These are phyloP conservation scores for Leptinotarsa haldemani DNA, from an alignment of 2,888 invertebrate species.

Conservation along the genomic window DNA sequence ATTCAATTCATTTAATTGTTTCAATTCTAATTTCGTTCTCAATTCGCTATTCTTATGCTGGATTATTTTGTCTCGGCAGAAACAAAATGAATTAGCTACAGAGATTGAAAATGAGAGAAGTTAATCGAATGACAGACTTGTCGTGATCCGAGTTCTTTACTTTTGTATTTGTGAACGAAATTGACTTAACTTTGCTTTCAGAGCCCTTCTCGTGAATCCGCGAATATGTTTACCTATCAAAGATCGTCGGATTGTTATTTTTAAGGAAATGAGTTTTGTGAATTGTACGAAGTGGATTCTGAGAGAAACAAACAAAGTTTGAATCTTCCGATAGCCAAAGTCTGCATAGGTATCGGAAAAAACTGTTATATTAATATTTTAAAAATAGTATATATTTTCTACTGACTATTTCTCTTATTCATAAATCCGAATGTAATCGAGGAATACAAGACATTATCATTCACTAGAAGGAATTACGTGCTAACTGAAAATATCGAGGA, in stretches of 20 bases:
- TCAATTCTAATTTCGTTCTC: slow-evolving; percentile 6
- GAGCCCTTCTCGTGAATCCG: slow-evolving; percentile 35
- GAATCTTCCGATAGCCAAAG: no score
- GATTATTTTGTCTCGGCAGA: slow-evolving; percentile 58
- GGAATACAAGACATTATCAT: no score
- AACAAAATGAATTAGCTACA: slow-evolving; percentile 60
- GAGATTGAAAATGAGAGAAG: slow-evolving; percentile 59
- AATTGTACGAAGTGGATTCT: no score
- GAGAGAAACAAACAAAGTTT: no score
- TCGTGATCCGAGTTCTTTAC: slow-evolving; percentile 52
- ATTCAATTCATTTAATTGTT: slow-evolving; percentile 1
- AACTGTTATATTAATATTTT: no score
- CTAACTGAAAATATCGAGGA: no score
- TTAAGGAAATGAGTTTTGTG: neutral
- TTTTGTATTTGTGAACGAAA: slow-evolving; percentile 51
- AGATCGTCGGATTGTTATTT: slow-evolving; percentile 29
- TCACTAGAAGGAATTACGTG: no score
- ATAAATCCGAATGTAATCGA: no score
- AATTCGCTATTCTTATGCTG: neutral
- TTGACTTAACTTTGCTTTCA: slow-evolving; percentile 49
- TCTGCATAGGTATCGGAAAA: no score
- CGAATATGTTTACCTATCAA: slow-evolving; percentile 44
- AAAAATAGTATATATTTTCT: no score
- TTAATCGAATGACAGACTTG: slow-evolving; percentile 59
- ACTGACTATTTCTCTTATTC: no score